Evolutionary conservation across 2,113 vertebrate species (phyloP).

Genomic region (Willisornis vidua): DNA sequence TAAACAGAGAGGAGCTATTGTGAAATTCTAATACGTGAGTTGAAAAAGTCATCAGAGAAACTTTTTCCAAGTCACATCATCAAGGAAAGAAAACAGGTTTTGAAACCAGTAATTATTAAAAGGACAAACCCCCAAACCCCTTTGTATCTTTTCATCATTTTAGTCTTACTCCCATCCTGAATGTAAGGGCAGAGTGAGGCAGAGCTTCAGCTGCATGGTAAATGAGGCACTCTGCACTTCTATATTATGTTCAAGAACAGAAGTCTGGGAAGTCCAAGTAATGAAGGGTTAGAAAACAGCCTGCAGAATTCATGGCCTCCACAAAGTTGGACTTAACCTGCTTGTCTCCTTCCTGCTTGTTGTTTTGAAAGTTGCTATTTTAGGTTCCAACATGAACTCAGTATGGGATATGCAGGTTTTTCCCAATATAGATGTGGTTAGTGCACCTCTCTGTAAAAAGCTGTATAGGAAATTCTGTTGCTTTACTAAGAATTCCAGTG

Average conservation of each 20-base stretch:
- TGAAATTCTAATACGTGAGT: neutral
- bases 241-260: neutral
- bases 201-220: neutral
- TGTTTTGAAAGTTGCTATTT: conserved; percentile 33
- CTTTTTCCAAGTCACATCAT: neutral
- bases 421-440: neutral
- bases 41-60: neutral
- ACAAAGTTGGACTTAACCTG: neutral
- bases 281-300: conserved; percentile 7
- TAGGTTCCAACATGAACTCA: neutral
- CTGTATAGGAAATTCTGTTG: neutral
- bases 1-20: neutral
- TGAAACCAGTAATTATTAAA: neutral
- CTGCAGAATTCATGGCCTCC: neutral
- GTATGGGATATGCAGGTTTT: neutral
- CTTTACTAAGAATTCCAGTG: neutral
- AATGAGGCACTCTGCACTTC: neutral
- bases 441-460: neutral
- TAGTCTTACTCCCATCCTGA: neutral
- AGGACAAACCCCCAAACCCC: neutral
- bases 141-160: neutral
- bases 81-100: neutral
- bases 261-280: neutral
- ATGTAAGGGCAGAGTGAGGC: neutral
- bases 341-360: neutral